Base-by-base conservation (phyloP, 2,797 vertebrate species). In the Psittacula echo region DNA sequence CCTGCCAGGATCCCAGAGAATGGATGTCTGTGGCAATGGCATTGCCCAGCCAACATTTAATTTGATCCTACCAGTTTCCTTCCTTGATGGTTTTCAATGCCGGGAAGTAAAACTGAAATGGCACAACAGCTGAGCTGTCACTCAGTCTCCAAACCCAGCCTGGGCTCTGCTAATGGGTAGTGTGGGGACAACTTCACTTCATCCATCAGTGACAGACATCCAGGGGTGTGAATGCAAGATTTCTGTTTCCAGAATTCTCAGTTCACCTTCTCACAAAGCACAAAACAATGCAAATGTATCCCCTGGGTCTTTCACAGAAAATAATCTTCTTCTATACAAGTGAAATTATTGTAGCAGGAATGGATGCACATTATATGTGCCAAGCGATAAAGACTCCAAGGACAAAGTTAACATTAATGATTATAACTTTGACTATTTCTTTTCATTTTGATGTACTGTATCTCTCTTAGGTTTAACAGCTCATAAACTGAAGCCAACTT, bases 401-500 rank as follows among this genome's bases (percentile, higher is more conserved):
- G 68, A 76, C 2, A 17, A 94, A 95, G 85, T 91, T 92, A 94
- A 60, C 67, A 29, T 75, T 73, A 88, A 62, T 66, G 65, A 89
- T 91, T 85, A 88, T 58, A 81, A 92, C 48, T 94, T 64, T 17
- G 34, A 73, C 65, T 65, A 70, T 91, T 93, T 79, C 65, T 94
- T 96, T 95, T 79, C 26, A 1, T 91, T 94, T 94, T 95, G 73
- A 90, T 1, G 0, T 92, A 86, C 78, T 83, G 45, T 92, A 94
- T 89, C 89, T 95, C 87, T 86, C 32, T 56, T 61, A 90, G 53
- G 67, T 94, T 97, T 97, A 97, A 96, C 97, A 98, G 96, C 27
- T 97, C 96, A 97, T 98, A 97, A 97, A 97, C 92, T 56, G 93
- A 97, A 97, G 89, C 77, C 94, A 97, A 87, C 96, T 97, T 98